These are phyloP conservation scores for Conus betulinus DNA, from an alignment of 1,140 invertebrate species.

Conservation along the genomic window DNA sequence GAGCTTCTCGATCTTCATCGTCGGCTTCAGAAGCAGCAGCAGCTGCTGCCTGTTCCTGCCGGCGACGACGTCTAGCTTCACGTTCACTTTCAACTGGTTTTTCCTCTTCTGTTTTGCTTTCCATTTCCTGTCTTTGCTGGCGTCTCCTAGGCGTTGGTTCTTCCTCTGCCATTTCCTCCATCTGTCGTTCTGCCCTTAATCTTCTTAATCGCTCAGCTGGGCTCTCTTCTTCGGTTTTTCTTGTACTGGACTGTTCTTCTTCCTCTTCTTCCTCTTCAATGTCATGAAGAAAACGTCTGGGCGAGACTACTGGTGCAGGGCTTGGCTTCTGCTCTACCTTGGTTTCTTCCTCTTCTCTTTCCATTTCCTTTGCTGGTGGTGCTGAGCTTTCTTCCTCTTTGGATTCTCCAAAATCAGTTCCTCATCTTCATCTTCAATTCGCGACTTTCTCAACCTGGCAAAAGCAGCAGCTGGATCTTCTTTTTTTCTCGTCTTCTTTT, in stretches of 20 bases:
- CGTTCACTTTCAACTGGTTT: constrained; percentile 33
- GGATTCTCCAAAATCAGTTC: constrained; percentile 26
- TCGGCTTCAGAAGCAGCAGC: background rate
- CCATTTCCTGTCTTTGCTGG: background rate
- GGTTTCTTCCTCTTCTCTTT: background rate
- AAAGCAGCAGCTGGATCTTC: constrained; percentile 16
- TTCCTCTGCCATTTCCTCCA: constrained; percentile 37
- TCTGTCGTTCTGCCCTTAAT: background rate
- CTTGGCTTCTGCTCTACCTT: constrained; percentile 26
- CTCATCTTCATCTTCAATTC: constrained; percentile 35
- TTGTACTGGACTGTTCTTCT: constrained; percentile 9
- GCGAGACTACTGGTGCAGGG: background rate
- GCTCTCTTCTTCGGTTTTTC: constrained; percentile 15
- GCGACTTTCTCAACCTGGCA: constrained; percentile 21
- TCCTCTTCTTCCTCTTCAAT: constrained; percentile 33
- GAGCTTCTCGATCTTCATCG: constrained; percentile 4
- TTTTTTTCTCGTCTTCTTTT: constrained; percentile 27
- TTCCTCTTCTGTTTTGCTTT: constrained; percentile 19
- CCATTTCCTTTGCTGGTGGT: constrained; percentile 16
- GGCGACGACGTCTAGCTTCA: constrained; percentile 22
- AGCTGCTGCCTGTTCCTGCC: constrained; percentile 23
- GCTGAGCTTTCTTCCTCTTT: constrained; percentile 44
- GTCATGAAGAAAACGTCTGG: background rate
- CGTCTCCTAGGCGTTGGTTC: constrained; percentile 22
- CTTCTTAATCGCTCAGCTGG: constrained; percentile 22